Percentiles rank a stretch among this genome's conserved stretches.
phyloP scores from a whole-genome alignment of 2,113 vertebrate genomes.

The Spea multiplicata region DNA sequence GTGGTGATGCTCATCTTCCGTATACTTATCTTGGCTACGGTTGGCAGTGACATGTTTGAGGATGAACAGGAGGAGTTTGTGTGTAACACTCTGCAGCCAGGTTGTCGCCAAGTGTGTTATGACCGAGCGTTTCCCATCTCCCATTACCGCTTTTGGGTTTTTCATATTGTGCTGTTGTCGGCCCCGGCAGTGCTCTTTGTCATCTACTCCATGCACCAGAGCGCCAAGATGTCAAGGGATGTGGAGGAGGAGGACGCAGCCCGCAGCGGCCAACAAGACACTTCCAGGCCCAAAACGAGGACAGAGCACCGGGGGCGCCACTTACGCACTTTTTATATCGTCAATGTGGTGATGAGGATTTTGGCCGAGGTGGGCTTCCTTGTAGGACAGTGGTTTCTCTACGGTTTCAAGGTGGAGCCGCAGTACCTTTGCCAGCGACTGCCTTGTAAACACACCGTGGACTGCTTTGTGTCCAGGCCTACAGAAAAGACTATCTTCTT shows the following conservation, averaged over 20 bases:
- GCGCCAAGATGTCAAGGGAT: conserved; percentile 61
- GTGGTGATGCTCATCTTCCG: conserved; percentile 87
- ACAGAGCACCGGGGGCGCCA: conserved; percentile 52
- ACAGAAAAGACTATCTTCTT: conserved; percentile 90
- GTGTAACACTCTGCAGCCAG: conserved; percentile 89
- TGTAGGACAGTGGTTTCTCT: conserved; percentile 77
- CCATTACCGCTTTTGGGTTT: conserved; percentile 93
- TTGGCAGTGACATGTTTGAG: conserved; percentile 85
- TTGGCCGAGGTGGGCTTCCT: conserved; percentile 79
- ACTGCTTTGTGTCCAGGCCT: conserved; percentile 90
- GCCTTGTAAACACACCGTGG: conserved; percentile 85
- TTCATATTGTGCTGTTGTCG: conserved; percentile 86
- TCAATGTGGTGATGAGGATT: conserved; percentile 78
- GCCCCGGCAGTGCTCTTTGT: conserved; percentile 82
- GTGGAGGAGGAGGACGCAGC: not conserved
- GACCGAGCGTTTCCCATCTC: conserved; percentile 88
- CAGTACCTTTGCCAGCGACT: conserved; percentile 74
- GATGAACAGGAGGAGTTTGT: conserved; percentile 87
- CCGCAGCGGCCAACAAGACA: not conserved
- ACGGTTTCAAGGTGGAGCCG: conserved; percentile 83
- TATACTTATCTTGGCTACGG: conserved; percentile 85
- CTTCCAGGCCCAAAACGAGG: not conserved
- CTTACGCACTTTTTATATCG: conserved; percentile 69
- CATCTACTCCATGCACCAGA: conserved; percentile 79
- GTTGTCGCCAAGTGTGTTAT: conserved; percentile 89